A percentile compares a stretch with the other conserved stretches of the same genome.
These are phyloP conservation scores for Drosophila chauvacae DNA, from an alignment of 1,140 invertebrate species.

Conservation along the genomic window DNA sequence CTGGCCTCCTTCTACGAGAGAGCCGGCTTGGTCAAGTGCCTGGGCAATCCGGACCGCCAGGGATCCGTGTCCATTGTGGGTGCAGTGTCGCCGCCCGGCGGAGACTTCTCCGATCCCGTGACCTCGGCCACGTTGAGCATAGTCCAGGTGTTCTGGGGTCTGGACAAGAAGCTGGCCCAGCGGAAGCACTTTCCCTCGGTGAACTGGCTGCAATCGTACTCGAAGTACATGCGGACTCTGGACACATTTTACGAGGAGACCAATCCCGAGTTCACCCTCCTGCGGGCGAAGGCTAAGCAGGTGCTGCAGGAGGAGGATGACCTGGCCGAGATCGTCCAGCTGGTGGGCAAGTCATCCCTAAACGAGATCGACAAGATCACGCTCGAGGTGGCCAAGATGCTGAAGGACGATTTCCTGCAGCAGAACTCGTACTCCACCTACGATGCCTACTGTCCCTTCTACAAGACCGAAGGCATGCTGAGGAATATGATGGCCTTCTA, in stretches of 20 bases:
- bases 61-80: constrained; percentile 99
- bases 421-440: constrained; percentile 77
- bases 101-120: constrained; percentile 99
- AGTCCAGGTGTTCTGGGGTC: constrained; percentile 99
- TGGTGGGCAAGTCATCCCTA: constrained; percentile 94
- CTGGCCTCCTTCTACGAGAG: constrained; percentile 99
- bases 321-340: constrained; percentile 93
- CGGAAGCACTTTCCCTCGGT: constrained; percentile 99
- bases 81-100: constrained; percentile 99
- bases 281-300: constrained; percentile 87
- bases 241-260: constrained; percentile 93
- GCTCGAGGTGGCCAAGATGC: constrained; percentile 72
- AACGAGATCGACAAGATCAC: constrained; percentile 76
- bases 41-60: constrained; percentile 98
- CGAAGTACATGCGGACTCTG: constrained; percentile 92
- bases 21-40: constrained; percentile 98
- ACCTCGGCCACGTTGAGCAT: constrained; percentile 99
- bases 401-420: constrained; percentile 80
- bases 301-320: constrained; percentile 95
- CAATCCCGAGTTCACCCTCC: constrained; percentile 89
- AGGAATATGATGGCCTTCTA: constrained; percentile 72
- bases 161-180: constrained; percentile 99
- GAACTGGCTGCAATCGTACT: constrained; percentile 97
- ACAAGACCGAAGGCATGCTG: constrained; percentile 77
- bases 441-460: constrained; percentile 76